phyloP scores from a whole-genome alignment of 2,113 vertebrate species.

The Epinephelus cyanopodus region DNA sequence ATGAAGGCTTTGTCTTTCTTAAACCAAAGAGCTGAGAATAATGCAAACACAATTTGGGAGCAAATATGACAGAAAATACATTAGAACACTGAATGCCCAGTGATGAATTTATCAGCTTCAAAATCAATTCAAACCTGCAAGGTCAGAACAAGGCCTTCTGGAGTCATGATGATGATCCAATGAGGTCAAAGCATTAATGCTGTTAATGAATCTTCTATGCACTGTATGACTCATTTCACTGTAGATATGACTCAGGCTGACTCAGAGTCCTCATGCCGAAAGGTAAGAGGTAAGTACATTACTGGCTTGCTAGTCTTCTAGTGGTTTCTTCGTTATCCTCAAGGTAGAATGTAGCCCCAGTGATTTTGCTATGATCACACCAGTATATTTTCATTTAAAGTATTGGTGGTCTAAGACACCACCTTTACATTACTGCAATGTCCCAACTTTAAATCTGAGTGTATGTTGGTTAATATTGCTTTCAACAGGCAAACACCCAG shows the following conservation, averaged over 20 bases:
- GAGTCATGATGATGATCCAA: constrained; percentile 2
- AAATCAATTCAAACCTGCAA: neutral
- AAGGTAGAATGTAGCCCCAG: neutral
- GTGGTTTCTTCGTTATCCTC: neutral
- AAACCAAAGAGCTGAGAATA: neutral
- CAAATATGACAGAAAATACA: neutral
- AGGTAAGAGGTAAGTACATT: constrained; percentile 1
- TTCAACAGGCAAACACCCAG: no score
- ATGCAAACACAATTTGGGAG: neutral
- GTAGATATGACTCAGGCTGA: constrained; percentile 25
- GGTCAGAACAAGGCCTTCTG: neutral
- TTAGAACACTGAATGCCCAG: neutral
- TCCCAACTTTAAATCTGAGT: neutral
- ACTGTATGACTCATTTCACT: neutral
- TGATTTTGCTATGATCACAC: neutral
- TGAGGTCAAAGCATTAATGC: constrained; percentile 4
- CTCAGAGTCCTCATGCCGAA: neutral
- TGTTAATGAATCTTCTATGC: neutral
- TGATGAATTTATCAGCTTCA: neutral
- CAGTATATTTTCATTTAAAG: neutral
- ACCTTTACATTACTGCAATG: neutral
- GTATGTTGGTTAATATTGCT: neutral
- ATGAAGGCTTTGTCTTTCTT: neutral
- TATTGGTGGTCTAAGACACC: neutral
- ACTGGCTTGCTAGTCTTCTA: neutral